Evolutionary conservation across 2,888 invertebrate species (phyloP), one percentile per base, ranked within the genome.

Genomic region (Scrobipalpa atriplicella): DNA sequence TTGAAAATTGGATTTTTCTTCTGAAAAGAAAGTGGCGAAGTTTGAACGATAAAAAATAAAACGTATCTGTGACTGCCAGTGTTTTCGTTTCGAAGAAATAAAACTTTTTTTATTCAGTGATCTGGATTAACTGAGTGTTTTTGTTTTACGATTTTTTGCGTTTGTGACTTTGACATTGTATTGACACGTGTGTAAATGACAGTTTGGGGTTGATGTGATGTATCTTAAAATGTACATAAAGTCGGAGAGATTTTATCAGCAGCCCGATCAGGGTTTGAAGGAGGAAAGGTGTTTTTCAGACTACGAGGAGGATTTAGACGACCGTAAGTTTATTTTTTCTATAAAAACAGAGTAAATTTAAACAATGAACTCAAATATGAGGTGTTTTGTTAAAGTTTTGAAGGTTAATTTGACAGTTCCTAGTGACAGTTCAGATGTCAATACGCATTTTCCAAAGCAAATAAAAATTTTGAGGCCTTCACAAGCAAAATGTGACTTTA

Each of bases 141-240:
- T 16, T 62, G 19, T 39, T 39, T 18, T 41, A 21, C 16, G 38
- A 62, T 13, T 39, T 18, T 39, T 21, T n/a, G 29, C 5, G 5
- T 62, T 29, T 56, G 29, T 47, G 52, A 47, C 36, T 64, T 21
- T 64, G 54, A 54, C 16, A 51, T 9, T 64, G 36, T 18, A 29
- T 61, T 61, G 61, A 41, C 61, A 61, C 41, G 41, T 62, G 62
- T 51, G 62, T 51, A 21, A 16, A 62, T 52, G 51, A 43, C 56
- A 58, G 19, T 58, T 65, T 67, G 64, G 71, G 66, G 19, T 70
- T 63, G 66, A 68, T 78, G 87, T 81, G 78, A 90, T 92, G 91
- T 90, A 87, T 84, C 76, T 90, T 36, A 89, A 90, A 82, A 91
- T 91, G 90, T 90, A 90, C 73, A 90, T 90, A 66, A 90, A 91